Base-by-base conservation (phyloP, 1,140 invertebrate species). In the Solen grandis region DNA sequence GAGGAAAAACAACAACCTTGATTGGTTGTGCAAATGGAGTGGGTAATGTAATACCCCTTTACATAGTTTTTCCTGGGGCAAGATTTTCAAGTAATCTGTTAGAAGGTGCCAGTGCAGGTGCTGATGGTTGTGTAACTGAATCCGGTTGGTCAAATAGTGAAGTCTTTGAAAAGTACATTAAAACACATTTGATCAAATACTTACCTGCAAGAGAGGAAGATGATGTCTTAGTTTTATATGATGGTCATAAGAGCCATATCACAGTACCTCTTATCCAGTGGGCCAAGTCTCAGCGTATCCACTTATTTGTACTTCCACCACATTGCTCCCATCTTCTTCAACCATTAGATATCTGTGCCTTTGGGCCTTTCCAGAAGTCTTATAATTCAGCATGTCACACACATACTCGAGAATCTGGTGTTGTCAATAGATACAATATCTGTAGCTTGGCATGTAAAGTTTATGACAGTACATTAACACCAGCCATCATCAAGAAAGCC, bases 21-120 rank as follows among this genome's bases (percentile, higher is more conserved):
- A 89, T 89, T 1, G 82, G 76, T 35, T 92, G 91, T 86, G 85
- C 36, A 4, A 92, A 89, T 87, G 90, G 88, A 73, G 25, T 88
- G 16, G 89, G 90, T 60, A 36, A 78, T n/a, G 74, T 72, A 41
- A 86, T 92, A 35, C 90, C 90, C 10, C 87, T 90, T 22, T 90
- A 90, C 85, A 89, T 92, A 29, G 62, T 92, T 22, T 93, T 92
- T 66, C 90, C 90, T 75, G 89, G 90, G 31, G 86, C 82, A 0
- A 66, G 88, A 27, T 66, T 88, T 38, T 91, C 89, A 60, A 76
- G 75, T 27, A 85, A 88, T 74, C 41, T 80, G 3, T 16, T 63
- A 19, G 31, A 65, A 33, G 78, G 60, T 22, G 16, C 59, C 29
- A 73, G 41, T n/a, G 29, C 66, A 25, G 69, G 68, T 3, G 19